Conservation (phyloP, 2,888 invertebrate species). For the Polia nebulosa region DNA sequence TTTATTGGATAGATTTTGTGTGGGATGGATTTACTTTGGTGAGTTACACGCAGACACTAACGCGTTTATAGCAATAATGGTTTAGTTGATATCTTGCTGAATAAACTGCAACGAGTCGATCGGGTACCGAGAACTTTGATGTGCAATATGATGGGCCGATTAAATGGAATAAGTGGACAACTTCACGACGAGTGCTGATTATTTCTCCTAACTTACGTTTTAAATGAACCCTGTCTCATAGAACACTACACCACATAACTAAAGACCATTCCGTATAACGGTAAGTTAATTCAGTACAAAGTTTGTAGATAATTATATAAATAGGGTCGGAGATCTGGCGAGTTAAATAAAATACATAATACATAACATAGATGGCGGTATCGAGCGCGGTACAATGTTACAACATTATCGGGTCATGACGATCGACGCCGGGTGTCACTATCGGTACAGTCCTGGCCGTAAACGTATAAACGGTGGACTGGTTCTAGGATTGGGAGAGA, state of each 20-base stretch:
- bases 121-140: constrained; percentile 25
- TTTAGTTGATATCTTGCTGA: constrained; percentile 61
- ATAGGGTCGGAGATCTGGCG: constrained; percentile 54
- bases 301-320: constrained; percentile 63
- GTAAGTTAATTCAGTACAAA: constrained; percentile 55
- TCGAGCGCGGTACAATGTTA: constrained; percentile 72
- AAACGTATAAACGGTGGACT: constrained; percentile 70
- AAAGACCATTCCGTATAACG: constrained; percentile 49
- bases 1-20: constrained; percentile 90
- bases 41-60: constrained; percentile 76
- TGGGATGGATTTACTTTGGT: constrained; percentile 87
- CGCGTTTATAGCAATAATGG: constrained; percentile 73
- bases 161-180: constrained; percentile 15
- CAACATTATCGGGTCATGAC: constrained; percentile 79
- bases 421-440: constrained; percentile 79
- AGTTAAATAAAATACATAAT: constrained; percentile 70
- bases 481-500: constrained; percentile 67
- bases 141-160: constrained; percentile 20
- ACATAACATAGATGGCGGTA: constrained; percentile 69
- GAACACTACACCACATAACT: constrained; percentile 27
- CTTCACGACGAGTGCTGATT: constrained; percentile 7
- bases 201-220: constrained; percentile 17
- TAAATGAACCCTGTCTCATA: constrained; percentile 35
- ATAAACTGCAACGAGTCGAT: constrained; percentile 48
- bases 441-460: constrained; percentile 70